These are phyloP conservation scores for Stomatorhinus ivindoensis DNA, from an alignment of 2,113 vertebrate genomes.

Conservation along the genomic window DNA sequence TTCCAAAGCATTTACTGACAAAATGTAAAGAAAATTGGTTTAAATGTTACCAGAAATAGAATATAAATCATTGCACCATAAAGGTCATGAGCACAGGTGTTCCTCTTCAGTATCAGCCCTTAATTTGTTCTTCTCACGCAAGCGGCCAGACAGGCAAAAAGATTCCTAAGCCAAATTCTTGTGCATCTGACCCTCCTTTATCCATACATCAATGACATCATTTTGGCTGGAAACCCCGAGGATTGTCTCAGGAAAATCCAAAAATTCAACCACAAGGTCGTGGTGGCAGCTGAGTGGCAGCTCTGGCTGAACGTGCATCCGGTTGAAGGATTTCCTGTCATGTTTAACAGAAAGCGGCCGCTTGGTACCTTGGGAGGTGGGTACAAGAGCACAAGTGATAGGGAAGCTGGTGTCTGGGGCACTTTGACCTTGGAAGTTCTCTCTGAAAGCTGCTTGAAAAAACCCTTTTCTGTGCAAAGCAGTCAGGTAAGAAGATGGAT, in stretches of 20 bases:
- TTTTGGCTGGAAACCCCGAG: slow-evolving; percentile 85
- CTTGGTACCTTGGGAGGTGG: slow-evolving; percentile 53
- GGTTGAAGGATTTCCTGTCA: slow-evolving; percentile 77
- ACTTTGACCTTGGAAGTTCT: not conserved
- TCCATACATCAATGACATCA: slow-evolving; percentile 75
- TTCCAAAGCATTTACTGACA: not conserved
- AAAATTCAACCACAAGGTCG: slow-evolving; percentile 77
- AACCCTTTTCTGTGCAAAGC: not conserved
- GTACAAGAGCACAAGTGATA: not conserved
- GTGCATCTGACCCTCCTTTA: not conserved
- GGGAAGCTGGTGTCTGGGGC: not conserved
- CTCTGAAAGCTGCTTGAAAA: not conserved
- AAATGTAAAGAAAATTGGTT: not conserved
- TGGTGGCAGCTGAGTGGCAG: slow-evolving; percentile 84
- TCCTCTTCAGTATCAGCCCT: not conserved
- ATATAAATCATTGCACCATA: not conserved
- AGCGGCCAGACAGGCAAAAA: not conserved
- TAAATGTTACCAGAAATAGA: not conserved
- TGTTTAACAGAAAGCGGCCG: slow-evolving; percentile 83
- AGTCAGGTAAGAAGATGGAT: not conserved
- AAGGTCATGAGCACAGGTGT: not conserved
- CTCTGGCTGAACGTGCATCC: slow-evolving; percentile 84
- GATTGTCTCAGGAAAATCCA: slow-evolving; percentile 86
- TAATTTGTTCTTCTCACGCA: not conserved
- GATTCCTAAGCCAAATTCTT: not conserved